These are phyloP conservation scores for Phaetusa simplex DNA, from an alignment of 2,113 vertebrate species.

Conservation along the genomic window DNA sequence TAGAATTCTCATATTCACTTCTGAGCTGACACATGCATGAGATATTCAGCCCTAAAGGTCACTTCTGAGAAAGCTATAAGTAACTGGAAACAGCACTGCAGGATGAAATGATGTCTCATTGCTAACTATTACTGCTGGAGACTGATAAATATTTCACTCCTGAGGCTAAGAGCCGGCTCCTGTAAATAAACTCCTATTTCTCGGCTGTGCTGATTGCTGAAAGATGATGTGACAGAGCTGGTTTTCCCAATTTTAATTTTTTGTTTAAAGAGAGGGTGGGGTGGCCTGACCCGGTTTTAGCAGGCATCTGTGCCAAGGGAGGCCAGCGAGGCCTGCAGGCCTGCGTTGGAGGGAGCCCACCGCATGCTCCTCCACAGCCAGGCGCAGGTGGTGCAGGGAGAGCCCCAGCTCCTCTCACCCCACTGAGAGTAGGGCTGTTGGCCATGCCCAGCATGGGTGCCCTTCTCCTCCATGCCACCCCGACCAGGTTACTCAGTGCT, in stretches of 20 bases:
- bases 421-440: accelerated
- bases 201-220: background rate
- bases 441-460: accelerated
- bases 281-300: accelerated
- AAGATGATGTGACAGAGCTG: background rate
- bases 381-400: accelerated
- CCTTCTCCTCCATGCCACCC: background rate
- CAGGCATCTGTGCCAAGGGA: accelerated
- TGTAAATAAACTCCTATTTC: conserved; percentile 17
- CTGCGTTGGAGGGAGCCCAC: accelerated
- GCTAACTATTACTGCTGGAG: background rate
- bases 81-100: conserved; percentile 48
- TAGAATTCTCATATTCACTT: conserved; percentile 37
- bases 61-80: conserved; percentile 51
- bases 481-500: accelerated
- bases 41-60: conserved; percentile 48
- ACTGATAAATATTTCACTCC: conserved; percentile 22
- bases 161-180: background rate
- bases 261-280: background rate
- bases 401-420: background rate
- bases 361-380: accelerated
- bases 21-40: conserved; percentile 52
- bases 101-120: conserved; percentile 12
- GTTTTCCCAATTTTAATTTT: background rate
- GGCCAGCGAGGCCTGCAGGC: accelerated